Percentiles rank a stretch among this genome's conserved stretches.
Evolutionary conservation across 2,113 vertebrate genomes (phyloP).

Genomic region (Craseonycteris thonglongyai): DNA sequence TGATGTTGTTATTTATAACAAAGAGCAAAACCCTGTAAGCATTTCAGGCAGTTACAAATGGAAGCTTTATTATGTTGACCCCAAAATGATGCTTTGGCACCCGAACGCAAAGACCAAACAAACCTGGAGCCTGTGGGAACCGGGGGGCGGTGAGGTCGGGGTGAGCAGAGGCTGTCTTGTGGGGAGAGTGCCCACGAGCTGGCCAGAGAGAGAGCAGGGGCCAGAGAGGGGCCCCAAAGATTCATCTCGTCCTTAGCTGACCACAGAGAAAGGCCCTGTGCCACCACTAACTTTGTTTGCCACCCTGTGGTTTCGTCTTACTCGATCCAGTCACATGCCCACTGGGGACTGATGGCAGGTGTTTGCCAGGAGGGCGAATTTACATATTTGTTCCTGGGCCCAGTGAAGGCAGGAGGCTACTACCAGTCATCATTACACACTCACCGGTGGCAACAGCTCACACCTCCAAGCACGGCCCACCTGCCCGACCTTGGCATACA

Average conservation of each 20-base stretch:
- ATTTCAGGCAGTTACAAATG: neutral
- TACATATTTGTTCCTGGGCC: neutral
- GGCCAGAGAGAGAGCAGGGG: neutral
- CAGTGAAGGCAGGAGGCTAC: neutral
- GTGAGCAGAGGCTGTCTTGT: neutral
- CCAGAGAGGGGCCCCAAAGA: neutral
- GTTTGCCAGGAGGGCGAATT: neutral
- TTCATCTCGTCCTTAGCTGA: neutral
- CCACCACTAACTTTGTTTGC: fast-evolving
- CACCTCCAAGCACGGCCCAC: neutral
- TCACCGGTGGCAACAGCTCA: neutral
- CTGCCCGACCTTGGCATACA: neutral
- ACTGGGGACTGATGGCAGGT: neutral
- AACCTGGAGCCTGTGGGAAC: neutral
- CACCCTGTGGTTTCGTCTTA: fast-evolving
- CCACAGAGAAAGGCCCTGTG: fast-evolving
- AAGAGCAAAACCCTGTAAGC: neutral
- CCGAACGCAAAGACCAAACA: neutral
- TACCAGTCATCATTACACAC: no score
- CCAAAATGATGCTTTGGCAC: neutral
- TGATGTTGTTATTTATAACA: neutral
- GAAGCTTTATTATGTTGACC: neutral
- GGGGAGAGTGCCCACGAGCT: neutral
- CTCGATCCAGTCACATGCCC: fast-evolving
- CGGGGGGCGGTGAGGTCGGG: neutral